Conservation (phyloP, 2,113 vertebrate genomes). For the Pteronura brasiliensis region DNA sequence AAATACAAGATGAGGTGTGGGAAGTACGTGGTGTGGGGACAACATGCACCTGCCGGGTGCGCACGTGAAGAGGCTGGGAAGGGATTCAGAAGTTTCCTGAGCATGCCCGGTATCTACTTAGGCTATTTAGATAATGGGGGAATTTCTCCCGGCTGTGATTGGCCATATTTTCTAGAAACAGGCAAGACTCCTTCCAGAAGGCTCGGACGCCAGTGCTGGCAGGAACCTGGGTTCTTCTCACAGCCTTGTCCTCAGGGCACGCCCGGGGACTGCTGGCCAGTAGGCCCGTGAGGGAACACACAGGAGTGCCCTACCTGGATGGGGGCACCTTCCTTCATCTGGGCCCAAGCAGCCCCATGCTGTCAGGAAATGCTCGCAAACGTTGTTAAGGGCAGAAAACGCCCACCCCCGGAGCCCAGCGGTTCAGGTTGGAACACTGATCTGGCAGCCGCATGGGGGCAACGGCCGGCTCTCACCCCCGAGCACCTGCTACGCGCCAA, state of each 20-base stretch:
- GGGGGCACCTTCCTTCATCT: too few species aligned
- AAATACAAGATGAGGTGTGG: neutral
- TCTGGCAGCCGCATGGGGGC: neutral
- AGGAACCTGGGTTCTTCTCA: neutral
- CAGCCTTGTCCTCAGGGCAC: neutral
- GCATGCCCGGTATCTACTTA: neutral
- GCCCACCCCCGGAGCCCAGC: fast-evolving
- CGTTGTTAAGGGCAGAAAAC: neutral
- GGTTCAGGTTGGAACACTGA: fast-evolving
- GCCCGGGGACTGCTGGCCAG: neutral
- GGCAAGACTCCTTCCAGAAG: neutral
- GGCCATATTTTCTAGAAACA: neutral
- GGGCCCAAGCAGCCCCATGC: neutral
- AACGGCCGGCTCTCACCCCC: neutral
- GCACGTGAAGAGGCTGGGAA: neutral
- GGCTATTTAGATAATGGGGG: neutral
- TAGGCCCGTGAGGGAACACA: fast-evolving
- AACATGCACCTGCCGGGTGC: neutral
- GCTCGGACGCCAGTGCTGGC: neutral
- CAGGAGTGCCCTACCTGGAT: neutral
- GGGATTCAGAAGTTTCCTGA: neutral
- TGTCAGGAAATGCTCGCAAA: neutral
- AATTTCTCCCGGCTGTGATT: neutral
- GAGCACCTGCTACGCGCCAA: neutral
- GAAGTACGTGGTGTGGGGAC: neutral